Evolutionary conservation across 2,888 invertebrate genomes (phyloP), one percentile per base, ranked within the genome.

Genomic region (Calameuta idolon): DNA sequence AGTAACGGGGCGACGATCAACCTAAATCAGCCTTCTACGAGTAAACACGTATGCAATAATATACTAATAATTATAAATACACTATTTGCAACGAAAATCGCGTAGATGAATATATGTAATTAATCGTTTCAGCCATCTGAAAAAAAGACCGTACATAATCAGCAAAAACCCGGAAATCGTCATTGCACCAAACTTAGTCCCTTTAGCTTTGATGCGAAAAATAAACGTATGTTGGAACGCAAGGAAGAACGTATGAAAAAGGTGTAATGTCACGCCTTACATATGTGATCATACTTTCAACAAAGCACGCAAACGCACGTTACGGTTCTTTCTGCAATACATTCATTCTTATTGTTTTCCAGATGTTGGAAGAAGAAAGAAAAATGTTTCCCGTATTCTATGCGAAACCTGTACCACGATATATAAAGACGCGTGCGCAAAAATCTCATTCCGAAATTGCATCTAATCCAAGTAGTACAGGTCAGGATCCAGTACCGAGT

Each of bases 181-280:
- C 55, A 55, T 55, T 80, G 74, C 34, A 80, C 82, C 23, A 77
- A 79, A 31, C 69, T 79, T 34, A 71, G 77, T 23, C 82, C 85
- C n/a, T 85, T 85, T 11, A 84, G 81, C 34, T 85, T 85, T 34
- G 85, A 85, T 35, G 73, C 34, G 11, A 81, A 84, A 34, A 81
- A 85, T 23, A 82, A 83, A 75, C 76, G 37, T 30, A 78, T 77
- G n/a, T 77, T 77, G 69, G 79, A 83, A 34, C 84, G 82, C 34
- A 81, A 77, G 77, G 76, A 76, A 69, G 81, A 79, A 11, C 83
- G 81, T 23, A n/a, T 78, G 11, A 69, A 78, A 31, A 78, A 9
- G 75, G 78, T 78, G 33, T 71, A 40, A 34, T 23, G 23, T 55
- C 55, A 55, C 23, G 1, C 23, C 9, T 55, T 23, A 55, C 23